Base-by-base conservation (phyloP, 2,888 invertebrate species). In the Protodeltote pygarga region DNA sequence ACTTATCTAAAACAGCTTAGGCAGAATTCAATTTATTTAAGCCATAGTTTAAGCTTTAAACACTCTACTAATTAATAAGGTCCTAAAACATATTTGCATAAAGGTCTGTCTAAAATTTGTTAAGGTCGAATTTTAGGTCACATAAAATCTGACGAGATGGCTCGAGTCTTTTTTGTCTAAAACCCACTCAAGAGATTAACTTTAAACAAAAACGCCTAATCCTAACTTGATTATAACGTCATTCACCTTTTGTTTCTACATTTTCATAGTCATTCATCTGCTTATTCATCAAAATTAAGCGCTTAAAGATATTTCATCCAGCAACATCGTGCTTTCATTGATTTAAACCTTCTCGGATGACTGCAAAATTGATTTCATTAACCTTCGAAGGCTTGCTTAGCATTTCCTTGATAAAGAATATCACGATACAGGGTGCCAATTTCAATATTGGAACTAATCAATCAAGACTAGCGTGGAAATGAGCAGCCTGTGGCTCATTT, bases 401-500 rank as follows among this genome's bases (percentile, higher is more conserved):
- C 61, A 49, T 67, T 71, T 69, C 60, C 62, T 52, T 64, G 55
- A 70, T n/a, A n/a, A n/a, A n/a, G n/a, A n/a, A n/a, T n/a, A n/a
- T 65, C 54, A 50, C 60, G 61, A 77, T 74, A 79, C 76, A 79
- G 68, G 66, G 49, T 73, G 65, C 75, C 73, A 80, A 83, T 83
- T 85, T 82, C 82, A 83, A 83, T 84, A 84, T 83, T 76, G 77
- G 75, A 74, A 79, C 81, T 78, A 83, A 85, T 85, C 84, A 85
- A 85, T 85, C 85, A 85, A 77, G 72, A 54, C 63, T 70, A 72
- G 71, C 66, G 73, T 71, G 82, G 73, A 81, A 83, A 83, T 83
- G 79, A 80, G 79, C 71, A 67, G 72, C 71, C 71, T 70, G 70
- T 70, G 73, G 66, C 69, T 69, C 77, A 78, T 83, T 82, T 80